phyloP scores from a whole-genome alignment of 2,797 vertebrate species.

The Erpetoichthys calabaricus region DNA sequence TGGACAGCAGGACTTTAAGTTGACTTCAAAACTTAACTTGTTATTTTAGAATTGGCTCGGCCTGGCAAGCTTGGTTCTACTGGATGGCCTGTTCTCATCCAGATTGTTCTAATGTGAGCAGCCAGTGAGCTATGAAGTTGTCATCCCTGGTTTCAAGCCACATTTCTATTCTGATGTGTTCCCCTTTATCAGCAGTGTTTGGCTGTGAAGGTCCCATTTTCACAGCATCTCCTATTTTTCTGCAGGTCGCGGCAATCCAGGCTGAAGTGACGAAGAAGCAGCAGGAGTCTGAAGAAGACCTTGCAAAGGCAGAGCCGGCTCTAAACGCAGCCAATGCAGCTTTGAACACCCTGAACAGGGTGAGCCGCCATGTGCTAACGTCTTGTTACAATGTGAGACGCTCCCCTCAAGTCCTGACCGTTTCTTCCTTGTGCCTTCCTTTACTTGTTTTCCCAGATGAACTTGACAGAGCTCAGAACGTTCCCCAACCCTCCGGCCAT shows the following conservation, averaged over 20 bases:
- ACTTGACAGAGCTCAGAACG: conserved; percentile 53
- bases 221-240: neutral
- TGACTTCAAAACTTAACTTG: no score
- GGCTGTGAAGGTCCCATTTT: no score
- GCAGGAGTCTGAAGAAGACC: conserved; percentile 48
- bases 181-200: no score
- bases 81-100: no score
- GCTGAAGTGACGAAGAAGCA: conserved; percentile 56
- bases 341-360: conserved; percentile 53
- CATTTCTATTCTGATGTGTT: no score
- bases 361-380: conserved; percentile 17
- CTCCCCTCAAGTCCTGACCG: neutral
- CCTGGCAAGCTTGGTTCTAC: no score
- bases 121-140: no score
- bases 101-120: no score
- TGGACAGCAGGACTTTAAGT: no score
- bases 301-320: conserved; percentile 51
- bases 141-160: no score
- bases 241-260: conserved; percentile 49
- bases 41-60: no score
- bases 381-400: no score
- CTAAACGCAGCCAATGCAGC: conserved; percentile 47
- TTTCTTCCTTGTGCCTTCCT: neutral
- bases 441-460: conserved; percentile 36
- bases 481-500: conserved; percentile 49